Base-by-base conservation (phyloP, 2,888 invertebrate genomes). In the Linhomoeus sp. region DNA sequence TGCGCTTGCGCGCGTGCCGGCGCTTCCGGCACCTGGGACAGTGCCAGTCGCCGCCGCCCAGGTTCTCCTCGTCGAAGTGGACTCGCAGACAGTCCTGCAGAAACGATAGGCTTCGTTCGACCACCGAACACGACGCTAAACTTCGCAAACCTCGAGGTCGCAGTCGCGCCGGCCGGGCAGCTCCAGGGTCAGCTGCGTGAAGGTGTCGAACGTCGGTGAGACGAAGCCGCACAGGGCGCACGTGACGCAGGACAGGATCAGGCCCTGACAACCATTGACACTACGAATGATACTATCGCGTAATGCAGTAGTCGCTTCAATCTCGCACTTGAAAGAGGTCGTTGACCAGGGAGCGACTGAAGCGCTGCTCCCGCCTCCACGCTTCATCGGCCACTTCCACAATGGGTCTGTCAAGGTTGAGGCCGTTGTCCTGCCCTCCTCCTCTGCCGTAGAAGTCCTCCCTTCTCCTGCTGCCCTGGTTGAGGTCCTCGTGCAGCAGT, bases 221-320 rank as follows among this genome's bases (percentile, higher is more conserved):
- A 15, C 33, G 33, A 33, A n/a, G 24, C 19, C 24, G 33, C 36
- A 24, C 25, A 51, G 45, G 20, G 25, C 3, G 24, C 20, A 20
- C 23, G 2, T 20, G 20, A 47, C 26, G 26, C 35, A 29, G n/a
- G 46, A 46, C 47, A 50, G 49, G 43, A 47, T 52, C 50, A 54
- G 33, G 15, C 33, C 33, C 33, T 33, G 33, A 9, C 9, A 33
- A 33, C n/a, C n/a, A n/a, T n/a, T n/a, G n/a, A n/a, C n/a, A n/a
- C n/a, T n/a, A n/a, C n/a, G n/a, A n/a, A n/a, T n/a, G n/a, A n/a
- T n/a, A n/a, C n/a, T n/a, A n/a, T n/a, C n/a, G n/a, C n/a, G n/a
- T n/a, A n/a, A n/a, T n/a, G n/a, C n/a, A n/a, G n/a, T n/a, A n/a
- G n/a, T n/a, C n/a, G n/a, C n/a, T n/a, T n/a, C n/a, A n/a, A n/a